Conservation (phyloP, 1,140 invertebrate species). For the Drosophila ficusphila region DNA sequence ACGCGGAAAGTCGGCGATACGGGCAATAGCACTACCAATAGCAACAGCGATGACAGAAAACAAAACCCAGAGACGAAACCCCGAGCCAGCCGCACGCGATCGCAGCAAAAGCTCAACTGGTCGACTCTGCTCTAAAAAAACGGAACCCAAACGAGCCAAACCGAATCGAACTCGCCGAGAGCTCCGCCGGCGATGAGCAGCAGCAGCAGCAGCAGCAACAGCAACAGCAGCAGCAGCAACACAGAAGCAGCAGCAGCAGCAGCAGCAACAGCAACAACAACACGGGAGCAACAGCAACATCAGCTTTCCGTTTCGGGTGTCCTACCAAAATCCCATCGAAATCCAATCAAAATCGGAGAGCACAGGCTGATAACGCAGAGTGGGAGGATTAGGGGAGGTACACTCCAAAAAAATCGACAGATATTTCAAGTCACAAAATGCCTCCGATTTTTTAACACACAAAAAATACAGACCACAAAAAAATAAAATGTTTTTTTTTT, state of each 20-base stretch:
- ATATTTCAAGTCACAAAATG: too few relatives aligned
- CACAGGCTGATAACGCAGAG: constrained; percentile 7
- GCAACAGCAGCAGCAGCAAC: constrained; percentile 5
- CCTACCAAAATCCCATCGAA: constrained; percentile 26
- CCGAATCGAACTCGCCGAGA: constrained; percentile 31
- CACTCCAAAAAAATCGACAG: neutral
- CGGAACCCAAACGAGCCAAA: constrained; percentile 52
- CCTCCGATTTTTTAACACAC: too few relatives aligned
- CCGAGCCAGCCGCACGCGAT: constrained; percentile 77
- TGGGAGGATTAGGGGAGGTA: neutral
- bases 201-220: neutral
- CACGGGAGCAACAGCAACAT: constrained; percentile 8
- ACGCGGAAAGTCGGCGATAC: constrained; percentile 25
- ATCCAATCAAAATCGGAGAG: neutral
- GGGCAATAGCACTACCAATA: constrained; percentile 1
- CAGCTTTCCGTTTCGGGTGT: constrained; percentile 8
- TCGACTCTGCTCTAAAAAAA: constrained; percentile 44
- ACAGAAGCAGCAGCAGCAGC: constrained; percentile 14
- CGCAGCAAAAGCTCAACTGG: constrained; percentile 81
- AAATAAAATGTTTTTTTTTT: too few relatives aligned
- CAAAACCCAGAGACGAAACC: constrained; percentile 31
- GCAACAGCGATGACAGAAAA: constrained; percentile 12
- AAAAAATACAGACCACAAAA: neutral
- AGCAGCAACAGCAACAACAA: constrained; percentile 12
- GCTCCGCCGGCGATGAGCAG: constrained; percentile 43